Percentiles rank a stretch among this genome's conserved stretches.
These are phyloP conservation scores for Drosophila kambysellisi DNA, from an alignment of 2,888 invertebrate species.

Conservation along the genomic window DNA sequence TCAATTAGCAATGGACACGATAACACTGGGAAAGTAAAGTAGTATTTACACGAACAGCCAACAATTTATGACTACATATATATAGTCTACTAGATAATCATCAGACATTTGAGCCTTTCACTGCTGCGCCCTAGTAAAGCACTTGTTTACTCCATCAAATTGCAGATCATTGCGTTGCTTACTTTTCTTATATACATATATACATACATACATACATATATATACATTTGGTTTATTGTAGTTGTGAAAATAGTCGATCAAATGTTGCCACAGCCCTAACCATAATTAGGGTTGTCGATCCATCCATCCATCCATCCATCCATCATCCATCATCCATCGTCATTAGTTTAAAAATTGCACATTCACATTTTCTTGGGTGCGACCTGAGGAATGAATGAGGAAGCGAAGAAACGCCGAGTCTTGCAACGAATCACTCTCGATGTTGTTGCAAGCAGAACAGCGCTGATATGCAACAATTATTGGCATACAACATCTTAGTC, in stretches of 20 bases:
- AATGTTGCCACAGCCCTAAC: constrained; percentile 28
- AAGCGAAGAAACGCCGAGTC: constrained; percentile 22
- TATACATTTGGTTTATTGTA: neutral
- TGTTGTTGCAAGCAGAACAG: constrained; percentile 40
- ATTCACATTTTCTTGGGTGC: constrained; percentile 47
- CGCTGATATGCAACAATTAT: constrained; percentile 5
- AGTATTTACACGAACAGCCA: constrained; percentile 18
- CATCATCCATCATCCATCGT: constrained; percentile 33
- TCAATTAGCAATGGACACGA: constrained; percentile 8
- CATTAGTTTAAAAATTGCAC: constrained; percentile 39
- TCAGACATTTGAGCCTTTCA: constrained; percentile 43
- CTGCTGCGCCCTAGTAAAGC: constrained; percentile 10
- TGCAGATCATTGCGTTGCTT: constrained; percentile 29
- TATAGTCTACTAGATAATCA: neutral
- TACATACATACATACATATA: no score
- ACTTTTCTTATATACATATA: constrained; percentile 13
- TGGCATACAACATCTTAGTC: neutral
- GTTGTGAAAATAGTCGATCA: neutral
- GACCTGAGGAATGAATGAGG: constrained; percentile 43
- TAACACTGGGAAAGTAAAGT: constrained; percentile 32
- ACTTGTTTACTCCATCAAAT: constrained; percentile 1
- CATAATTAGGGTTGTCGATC: constrained; percentile 49
- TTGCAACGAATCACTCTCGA: constrained; percentile 22
- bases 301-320: constrained; percentile 40
- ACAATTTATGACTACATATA: neutral